Percentiles rank a stretch among this genome's conserved stretches.
Conservation (phyloP, 2,888 invertebrate species). For the Callyntrura sp. region DNA sequence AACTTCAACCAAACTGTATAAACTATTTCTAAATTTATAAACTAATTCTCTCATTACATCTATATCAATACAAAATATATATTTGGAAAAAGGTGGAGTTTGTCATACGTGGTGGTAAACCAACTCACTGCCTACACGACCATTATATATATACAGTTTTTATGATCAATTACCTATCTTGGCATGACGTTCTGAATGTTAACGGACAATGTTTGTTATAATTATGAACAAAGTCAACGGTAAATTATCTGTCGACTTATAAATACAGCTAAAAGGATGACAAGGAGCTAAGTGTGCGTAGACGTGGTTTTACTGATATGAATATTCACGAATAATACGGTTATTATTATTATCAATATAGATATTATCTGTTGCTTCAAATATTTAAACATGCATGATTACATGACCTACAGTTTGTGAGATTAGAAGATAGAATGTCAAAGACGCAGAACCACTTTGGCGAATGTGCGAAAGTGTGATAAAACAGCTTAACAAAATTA, state of each 20-base stretch:
- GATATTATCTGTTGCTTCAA: not conserved
- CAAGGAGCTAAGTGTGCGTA: constrained; percentile 74
- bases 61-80: not conserved
- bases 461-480: constrained; percentile 76
- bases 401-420: constrained; percentile 43
- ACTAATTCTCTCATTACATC: constrained; percentile 7
- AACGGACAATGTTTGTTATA: not conserved
- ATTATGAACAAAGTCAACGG: not conserved
- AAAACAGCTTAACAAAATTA: constrained; percentile 59
- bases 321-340: not conserved
- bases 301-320: not conserved
- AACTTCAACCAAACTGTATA: too few species aligned
- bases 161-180: constrained; percentile 22
- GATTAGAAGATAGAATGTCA: constrained; percentile 20
- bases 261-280: constrained; percentile 20
- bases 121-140: not conserved
- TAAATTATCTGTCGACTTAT: not conserved
- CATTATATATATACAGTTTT: not conserved
- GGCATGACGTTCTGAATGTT: constrained; percentile 72
- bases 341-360: not conserved
- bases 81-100: constrained; percentile 1
- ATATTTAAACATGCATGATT: constrained; percentile 45
- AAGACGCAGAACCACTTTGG: constrained; percentile 75
- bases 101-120: not conserved
- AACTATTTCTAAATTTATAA: not conserved